Evolutionary conservation across 2,888 invertebrate species (phyloP).

Genomic region (Mesorhabditis spiculigera): DNA sequence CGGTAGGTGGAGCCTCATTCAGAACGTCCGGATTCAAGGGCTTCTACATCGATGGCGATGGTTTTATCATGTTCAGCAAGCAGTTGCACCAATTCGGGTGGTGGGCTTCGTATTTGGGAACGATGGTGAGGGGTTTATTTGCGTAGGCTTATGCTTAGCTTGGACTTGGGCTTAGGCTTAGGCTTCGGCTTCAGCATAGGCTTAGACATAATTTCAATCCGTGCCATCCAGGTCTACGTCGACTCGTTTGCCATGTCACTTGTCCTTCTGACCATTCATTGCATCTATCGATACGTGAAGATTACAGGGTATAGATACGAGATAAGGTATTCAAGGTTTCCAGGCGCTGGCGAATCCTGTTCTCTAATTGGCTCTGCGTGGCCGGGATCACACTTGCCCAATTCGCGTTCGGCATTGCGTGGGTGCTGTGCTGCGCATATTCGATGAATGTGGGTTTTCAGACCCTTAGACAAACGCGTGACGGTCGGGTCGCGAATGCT

Average conservation of each 20-base stretch:
- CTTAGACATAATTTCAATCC: background rate
- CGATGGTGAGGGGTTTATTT: background rate
- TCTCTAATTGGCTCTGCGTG: background rate
- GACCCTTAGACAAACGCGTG: too few relatives aligned
- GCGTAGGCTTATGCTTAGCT: too few relatives aligned
- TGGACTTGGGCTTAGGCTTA: too few relatives aligned
- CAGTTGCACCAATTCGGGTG: background rate
- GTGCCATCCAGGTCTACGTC: background rate
- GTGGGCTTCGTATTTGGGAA: background rate
- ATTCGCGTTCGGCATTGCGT: too few relatives aligned
- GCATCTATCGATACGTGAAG: background rate
- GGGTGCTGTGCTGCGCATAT: too few relatives aligned
- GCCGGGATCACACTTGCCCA: too few relatives aligned
- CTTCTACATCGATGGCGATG: background rate
- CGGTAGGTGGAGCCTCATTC: too few relatives aligned
- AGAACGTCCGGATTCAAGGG: too few relatives aligned
- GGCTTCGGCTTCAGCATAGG: background rate
- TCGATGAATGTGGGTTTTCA: too few relatives aligned
- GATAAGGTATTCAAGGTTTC: background rate
- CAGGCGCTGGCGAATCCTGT: background rate
- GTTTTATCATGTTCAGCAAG: constrained; percentile 5
- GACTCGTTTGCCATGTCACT: constrained; percentile 4
- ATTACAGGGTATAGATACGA: constrained; percentile 1
- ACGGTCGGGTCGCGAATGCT: too few relatives aligned
- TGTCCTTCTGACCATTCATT: background rate